Evolutionary conservation across 2,113 vertebrate genomes (phyloP).

Genomic region (Rhinopithecus roxellana): DNA sequence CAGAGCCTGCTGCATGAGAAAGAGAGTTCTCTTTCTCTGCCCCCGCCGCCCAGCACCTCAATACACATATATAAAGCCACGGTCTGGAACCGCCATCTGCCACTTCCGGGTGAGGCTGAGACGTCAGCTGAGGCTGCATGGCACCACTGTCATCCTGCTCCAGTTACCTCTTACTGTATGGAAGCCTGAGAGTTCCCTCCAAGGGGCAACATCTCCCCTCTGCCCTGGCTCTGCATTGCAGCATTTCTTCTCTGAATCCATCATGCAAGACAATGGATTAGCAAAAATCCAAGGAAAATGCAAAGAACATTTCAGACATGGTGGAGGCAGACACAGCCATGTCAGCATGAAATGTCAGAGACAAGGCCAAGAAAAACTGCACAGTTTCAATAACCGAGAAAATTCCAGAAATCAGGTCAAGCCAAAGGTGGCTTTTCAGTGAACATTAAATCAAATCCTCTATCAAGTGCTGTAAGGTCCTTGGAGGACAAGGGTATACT

Average conservation of each 20-base stretch:
- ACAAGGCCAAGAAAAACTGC: neutral
- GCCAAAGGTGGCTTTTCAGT: slow-evolving; percentile 26
- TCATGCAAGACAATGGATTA: neutral
- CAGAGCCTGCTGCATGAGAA: neutral
- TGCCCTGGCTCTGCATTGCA: neutral
- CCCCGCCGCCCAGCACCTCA: neutral
- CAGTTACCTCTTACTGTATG: accelerated
- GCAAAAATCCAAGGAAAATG: neutral
- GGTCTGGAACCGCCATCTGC: accelerated
- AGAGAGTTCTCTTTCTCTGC: neutral
- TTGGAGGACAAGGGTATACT: neutral
- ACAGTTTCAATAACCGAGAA: neutral
- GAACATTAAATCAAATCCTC: slow-evolving; percentile 41
- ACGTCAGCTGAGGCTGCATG: neutral
- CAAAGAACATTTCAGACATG: neutral
- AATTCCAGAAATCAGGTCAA: slow-evolving; percentile 34
- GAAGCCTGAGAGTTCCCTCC: neutral
- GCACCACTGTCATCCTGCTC: neutral
- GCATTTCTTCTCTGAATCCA: neutral
- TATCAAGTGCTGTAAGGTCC: neutral
- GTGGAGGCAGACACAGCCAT: neutral
- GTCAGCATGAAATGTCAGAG: neutral
- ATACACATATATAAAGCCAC: accelerated
- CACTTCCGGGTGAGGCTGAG: accelerated
- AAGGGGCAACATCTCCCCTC: neutral